Conservation (phyloP, 2,797 vertebrate species). For the Pteropus rufus region DNA sequence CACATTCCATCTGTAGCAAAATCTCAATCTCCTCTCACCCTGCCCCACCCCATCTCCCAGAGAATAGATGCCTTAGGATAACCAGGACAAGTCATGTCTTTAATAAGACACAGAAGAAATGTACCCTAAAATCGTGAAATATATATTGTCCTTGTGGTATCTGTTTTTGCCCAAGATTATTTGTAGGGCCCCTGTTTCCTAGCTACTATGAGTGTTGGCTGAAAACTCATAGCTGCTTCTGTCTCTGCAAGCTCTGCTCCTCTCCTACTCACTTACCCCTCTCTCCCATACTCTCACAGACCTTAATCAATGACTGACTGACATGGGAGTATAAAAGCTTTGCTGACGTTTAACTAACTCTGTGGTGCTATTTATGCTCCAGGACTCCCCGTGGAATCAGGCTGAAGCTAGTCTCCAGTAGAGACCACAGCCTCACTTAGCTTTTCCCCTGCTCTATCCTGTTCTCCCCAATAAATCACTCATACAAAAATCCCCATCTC, state of each 20-base stretch:
- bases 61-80: background rate
- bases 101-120: background rate
- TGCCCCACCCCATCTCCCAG: background rate
- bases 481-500: background rate
- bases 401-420: background rate
- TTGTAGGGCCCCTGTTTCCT: background rate
- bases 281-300: background rate
- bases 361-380: background rate
- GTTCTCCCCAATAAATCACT: background rate
- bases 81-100: background rate
- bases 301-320: background rate
- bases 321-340: background rate
- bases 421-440: background rate
- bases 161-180: background rate
- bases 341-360: background rate
- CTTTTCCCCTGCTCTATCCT: background rate
- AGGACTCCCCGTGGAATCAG: background rate
- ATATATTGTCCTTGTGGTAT: background rate
- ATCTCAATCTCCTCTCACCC: background rate
- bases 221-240: background rate
- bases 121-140: background rate
- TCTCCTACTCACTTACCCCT: background rate
- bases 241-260: background rate
- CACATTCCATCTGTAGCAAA: background rate
- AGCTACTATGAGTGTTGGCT: background rate